phyloP scores from a whole-genome alignment of 2,797 vertebrate species.

The Syndactyla subalaris region DNA sequence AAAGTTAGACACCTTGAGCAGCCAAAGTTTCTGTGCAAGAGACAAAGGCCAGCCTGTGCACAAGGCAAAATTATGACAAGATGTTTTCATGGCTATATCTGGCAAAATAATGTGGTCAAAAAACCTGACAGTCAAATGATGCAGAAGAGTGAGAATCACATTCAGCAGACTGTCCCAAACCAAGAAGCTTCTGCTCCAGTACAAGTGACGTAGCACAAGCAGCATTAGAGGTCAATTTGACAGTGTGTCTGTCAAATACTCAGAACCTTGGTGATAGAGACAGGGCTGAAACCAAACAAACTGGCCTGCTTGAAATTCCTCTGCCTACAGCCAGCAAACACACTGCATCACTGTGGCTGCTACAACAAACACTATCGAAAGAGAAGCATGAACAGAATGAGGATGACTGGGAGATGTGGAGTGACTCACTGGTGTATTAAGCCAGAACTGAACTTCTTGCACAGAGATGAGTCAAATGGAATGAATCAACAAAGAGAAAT shows the following conservation, averaged over 20 bases:
- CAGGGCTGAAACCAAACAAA: conserved; percentile 9
- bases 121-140: not conserved
- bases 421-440: conserved; percentile 17
- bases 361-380: conserved; percentile 30
- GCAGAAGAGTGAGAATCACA: not conserved
- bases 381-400: not conserved
- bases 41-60: not conserved
- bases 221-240: not conserved
- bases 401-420: not conserved
- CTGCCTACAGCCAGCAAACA: conserved; percentile 20
- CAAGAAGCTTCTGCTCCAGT: not conserved
- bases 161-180: not conserved
- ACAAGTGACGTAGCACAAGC: not conserved
- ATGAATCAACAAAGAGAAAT: conserved; percentile 21
- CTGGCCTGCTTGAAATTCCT: conserved; percentile 8
- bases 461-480: conserved; percentile 28
- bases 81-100: not conserved
- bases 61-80: not conserved
- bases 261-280: not conserved
- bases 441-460: conserved; percentile 16
- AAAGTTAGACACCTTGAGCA: not conserved
- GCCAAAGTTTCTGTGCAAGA: not conserved
- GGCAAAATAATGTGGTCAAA: not conserved
- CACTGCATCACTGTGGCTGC: not conserved
- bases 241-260: not conserved